These are phyloP conservation scores for Diarsia mendica DNA, from an alignment of 2,888 invertebrate species.

Conservation along the genomic window DNA sequence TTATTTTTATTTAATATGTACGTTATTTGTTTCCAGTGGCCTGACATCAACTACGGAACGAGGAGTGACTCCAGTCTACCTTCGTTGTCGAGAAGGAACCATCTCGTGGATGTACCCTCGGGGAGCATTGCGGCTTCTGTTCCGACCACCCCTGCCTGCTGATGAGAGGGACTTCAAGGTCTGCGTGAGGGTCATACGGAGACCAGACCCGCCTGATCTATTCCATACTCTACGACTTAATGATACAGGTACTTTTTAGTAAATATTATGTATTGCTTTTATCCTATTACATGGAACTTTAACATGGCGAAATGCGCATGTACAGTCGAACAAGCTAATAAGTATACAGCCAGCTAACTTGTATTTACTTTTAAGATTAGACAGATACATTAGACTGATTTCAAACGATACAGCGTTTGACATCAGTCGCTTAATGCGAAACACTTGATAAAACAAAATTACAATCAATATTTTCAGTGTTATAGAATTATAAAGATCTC, in stretches of 20 bases:
- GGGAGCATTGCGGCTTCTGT: constrained; percentile 93
- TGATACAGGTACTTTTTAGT: constrained; percentile 76
- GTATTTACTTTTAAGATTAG: no score
- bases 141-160: constrained; percentile 91
- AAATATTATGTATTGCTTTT: neutral
- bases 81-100: constrained; percentile 93
- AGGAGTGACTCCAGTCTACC: constrained; percentile 94
- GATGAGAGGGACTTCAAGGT: constrained; percentile 92
- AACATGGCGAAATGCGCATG: no score
- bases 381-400: no score
- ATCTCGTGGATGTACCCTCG: constrained; percentile 94
- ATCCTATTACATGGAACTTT: neutral
- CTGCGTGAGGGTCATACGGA: constrained; percentile 91
- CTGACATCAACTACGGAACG: constrained; percentile 87
- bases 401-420: no score
- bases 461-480: no score
- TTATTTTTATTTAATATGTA: no score
- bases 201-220: constrained; percentile 90
- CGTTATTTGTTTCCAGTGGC: constrained; percentile 91
- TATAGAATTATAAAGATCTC: no score
- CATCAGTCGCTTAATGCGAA: no score
- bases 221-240: constrained; percentile 85
- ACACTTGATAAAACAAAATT: no score
- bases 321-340: no score
- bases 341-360: no score